phyloP scores from a whole-genome alignment of 35 echinoderm and acorn worm species.

The Apostichopus parvimensis region DNA sequence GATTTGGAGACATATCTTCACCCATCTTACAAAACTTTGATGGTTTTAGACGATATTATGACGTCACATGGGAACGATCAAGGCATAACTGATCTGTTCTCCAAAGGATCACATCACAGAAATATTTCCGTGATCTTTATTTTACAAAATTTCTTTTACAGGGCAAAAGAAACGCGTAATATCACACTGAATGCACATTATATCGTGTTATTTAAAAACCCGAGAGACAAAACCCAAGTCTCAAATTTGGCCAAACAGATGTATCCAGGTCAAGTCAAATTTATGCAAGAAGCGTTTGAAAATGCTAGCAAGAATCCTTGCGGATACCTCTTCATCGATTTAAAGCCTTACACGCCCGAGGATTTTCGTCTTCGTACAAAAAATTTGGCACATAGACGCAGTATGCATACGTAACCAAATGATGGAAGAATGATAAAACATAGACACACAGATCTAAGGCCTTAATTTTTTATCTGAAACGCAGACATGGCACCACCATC shows the following conservation, averaged over 20 bases:
- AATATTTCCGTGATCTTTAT: constrained; percentile 71
- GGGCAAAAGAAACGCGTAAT: constrained; percentile 63
- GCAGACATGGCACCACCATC: no score
- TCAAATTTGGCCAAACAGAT: constrained; percentile 56
- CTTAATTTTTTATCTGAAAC: not conserved
- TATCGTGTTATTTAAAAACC: constrained; percentile 11
- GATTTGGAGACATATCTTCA: not conserved
- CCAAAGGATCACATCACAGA: constrained; percentile 70
- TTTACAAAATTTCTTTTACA: constrained; percentile 74
- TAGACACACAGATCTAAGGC: not conserved
- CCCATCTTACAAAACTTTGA: constrained; percentile 17
- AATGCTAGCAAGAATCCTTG: constrained; percentile 40
- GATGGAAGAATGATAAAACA: not conserved
- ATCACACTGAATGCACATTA: constrained; percentile 72
- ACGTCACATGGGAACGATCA: constrained; percentile 18
- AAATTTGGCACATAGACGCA: constrained; percentile 35
- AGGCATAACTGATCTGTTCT: constrained; percentile 48
- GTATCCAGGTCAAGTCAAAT: constrained; percentile 44
- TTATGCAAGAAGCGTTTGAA: constrained; percentile 49
- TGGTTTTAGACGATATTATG: constrained; percentile 61
- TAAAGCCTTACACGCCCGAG: not conserved
- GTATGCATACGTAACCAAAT: constrained; percentile 39
- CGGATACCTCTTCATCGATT: constrained; percentile 59
- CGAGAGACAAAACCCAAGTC: constrained; percentile 69
- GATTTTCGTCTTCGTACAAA: constrained; percentile 36